These are phyloP conservation scores for Steinernema carpocapsae DNA, from an alignment of 2,888 invertebrate genomes.

Conservation along the genomic window DNA sequence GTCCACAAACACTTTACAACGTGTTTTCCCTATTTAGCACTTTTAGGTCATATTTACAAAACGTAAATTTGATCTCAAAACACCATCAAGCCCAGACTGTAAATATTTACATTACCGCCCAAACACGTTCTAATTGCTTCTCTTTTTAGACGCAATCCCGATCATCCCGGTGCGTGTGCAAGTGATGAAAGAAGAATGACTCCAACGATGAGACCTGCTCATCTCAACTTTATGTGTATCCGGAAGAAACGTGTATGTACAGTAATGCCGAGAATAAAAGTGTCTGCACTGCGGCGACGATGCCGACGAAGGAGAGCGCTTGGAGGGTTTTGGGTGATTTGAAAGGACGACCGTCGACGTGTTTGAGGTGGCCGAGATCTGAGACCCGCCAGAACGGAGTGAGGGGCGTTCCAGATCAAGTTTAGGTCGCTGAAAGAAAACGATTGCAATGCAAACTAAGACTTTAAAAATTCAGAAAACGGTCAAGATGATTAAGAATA, in stretches of 20 bases:
- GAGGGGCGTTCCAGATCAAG: not conserved
- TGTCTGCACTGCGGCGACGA: conserved; percentile 18
- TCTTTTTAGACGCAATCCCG: not conserved
- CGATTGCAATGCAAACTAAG: not conserved
- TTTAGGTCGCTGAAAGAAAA: not conserved
- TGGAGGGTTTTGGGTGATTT: not conserved
- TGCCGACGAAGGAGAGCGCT: conserved; percentile 11
- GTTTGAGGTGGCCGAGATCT: not conserved
- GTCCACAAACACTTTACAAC: too few relatives aligned
- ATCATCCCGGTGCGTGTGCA: not conserved
- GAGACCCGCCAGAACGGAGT: conserved; percentile 11
- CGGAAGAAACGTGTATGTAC: conserved; percentile 25
- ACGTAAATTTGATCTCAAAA: too few relatives aligned
- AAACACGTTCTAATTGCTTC: too few relatives aligned
- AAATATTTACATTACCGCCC: too few relatives aligned
- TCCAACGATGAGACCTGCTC: too few relatives aligned
- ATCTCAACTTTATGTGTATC: not conserved
- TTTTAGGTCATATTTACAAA: too few relatives aligned
- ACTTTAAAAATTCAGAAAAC: too few relatives aligned
- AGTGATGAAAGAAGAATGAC: not conserved
- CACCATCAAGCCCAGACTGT: too few relatives aligned
- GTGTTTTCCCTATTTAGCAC: too few relatives aligned
- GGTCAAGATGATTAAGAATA: too few relatives aligned
- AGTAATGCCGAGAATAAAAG: not conserved
- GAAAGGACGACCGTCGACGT: not conserved